Evolutionary conservation across 2,797 vertebrate genomes (phyloP).

Genomic region (Pitangus sulphuratus): DNA sequence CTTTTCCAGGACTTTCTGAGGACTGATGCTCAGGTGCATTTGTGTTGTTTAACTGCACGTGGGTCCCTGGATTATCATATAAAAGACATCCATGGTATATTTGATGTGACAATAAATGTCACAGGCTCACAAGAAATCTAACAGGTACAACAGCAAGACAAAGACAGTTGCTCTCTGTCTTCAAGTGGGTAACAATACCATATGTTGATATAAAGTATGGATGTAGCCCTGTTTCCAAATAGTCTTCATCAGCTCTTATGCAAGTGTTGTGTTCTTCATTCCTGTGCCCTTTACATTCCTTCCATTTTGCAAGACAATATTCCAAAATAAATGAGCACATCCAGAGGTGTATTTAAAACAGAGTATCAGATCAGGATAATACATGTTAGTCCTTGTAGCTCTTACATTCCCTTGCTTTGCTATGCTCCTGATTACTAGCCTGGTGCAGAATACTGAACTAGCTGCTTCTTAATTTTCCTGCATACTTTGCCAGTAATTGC

Average conservation of each 20-base stretch:
- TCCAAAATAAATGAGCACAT: neutral
- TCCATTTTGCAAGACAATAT: neutral
- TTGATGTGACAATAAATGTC: neutral
- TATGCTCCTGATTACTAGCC: neutral
- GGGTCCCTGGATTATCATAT: too few relatives aligned
- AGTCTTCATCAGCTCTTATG: neutral
- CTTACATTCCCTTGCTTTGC: neutral
- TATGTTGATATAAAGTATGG: neutral
- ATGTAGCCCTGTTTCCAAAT: neutral
- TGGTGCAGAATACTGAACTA: neutral
- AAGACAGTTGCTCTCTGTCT: neutral
- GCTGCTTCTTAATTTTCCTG: slow-evolving; percentile 19
- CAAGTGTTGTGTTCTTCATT: neutral
- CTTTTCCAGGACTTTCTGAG: neutral
- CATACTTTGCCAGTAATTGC: slow-evolving; percentile 57
- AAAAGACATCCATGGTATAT: accelerated
- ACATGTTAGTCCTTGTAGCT: neutral
- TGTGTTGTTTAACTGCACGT: accelerated
- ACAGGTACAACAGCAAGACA: neutral
- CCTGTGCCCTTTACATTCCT: neutral
- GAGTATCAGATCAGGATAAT: neutral
- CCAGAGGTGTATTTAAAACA: neutral
- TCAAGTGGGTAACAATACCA: neutral
- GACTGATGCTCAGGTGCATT: neutral
- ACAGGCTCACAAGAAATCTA: neutral